Base-by-base conservation (phyloP, 2,113 vertebrate genomes). In the Halichoerus grypus region DNA sequence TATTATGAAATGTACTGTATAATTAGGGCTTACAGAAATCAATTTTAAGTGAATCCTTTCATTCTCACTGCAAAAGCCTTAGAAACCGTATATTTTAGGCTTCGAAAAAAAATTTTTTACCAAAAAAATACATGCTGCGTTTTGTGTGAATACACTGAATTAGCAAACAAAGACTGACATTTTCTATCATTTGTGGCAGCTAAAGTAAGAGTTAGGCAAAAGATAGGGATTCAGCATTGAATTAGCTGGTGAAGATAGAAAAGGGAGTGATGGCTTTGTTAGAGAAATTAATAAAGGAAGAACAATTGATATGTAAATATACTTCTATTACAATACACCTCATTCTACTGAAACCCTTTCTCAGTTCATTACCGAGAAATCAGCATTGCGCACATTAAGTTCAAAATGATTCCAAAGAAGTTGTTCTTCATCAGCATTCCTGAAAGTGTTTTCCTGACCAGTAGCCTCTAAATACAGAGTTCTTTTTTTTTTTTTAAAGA, bases 1-100 rank as follows among this genome's bases (percentile, higher is more conserved):
- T 97, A 67, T 98, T 98, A 98, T 94, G 96, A 98, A 97, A 91
- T 97, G 88, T 57, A 94, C 92, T 93, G 53, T 94, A 46, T 95
- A 98, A 98, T 97, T 97, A 98, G 63, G 77, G 55, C 59, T 97
- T 94, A 42, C 61, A 97, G 65, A 97, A 97, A 97, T 92, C 59
- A 80, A 65, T 97, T 98, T 98, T 91, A 96, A 80, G 39, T 42
- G 88, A 71, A 97, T 98, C 55, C 49, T 96, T 46, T 97, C 96
- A 74, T 61, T 46, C 87, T 65, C 59, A 94, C 69, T 91, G 74
- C 61, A 93, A 90, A 96, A 84, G 13, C 9, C 33, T 96, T 95
- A 95, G 82, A 89, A 95, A 80, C 49, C 71, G 74, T 42, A 7
- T 92, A 59, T 63, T 67, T 96, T 49, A 59, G 33, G 24, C 46